Evolutionary conservation across 2,113 vertebrate species (phyloP), one percentile per base, ranked within the genome.

Genomic region (Procapra przewalskii): DNA sequence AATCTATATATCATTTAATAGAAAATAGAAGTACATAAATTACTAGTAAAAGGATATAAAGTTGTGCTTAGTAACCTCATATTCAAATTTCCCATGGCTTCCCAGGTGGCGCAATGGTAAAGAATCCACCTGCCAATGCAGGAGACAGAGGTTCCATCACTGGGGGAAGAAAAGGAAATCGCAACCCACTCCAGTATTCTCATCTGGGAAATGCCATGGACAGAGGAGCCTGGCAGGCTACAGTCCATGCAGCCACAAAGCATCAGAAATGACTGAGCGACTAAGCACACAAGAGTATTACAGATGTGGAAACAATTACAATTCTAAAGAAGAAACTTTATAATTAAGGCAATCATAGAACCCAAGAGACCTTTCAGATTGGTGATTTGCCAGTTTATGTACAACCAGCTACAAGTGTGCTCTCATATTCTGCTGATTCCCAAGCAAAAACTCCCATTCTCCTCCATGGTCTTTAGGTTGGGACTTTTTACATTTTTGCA

Each of bases 281-380:
- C 36, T 75, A 21, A 75, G 2, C 5, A 40, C 36, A 57, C 2
- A 8, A 33, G 15, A 31, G 6, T 79, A 45, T 80, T 80, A 71
- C 16, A 83, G 80, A 50, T 16, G 36, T 71, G 6, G 36, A 95
- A 91, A 52, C 5, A 90, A 17, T 43, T 89, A 16, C 9, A 77
- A 40, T 50, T 90, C 75, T 60, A 43, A 50, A 45, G 43, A 77
- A 87, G n/a, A 79, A 27, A 27, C 13, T 27, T 75, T 89, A 12
- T 64, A 33, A 45, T 48, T 55, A 67, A n/a, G 36, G 29, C 80
- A 88, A 60, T 57, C 45, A 88, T 1, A 89, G 79, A 96, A 85
- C 27, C 64, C 43, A 75, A 50, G n/a, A 33, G n/a, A 33, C 1
- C 4, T 86, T n/a, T 86, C n/a, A 89, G 40, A 12, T 40, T 83